Evolutionary conservation across 37 sponge, comb jelly and placozoan genomes (phyloP), one percentile per base, ranked within the genome.

Genomic region (Ianthella basta): DNA sequence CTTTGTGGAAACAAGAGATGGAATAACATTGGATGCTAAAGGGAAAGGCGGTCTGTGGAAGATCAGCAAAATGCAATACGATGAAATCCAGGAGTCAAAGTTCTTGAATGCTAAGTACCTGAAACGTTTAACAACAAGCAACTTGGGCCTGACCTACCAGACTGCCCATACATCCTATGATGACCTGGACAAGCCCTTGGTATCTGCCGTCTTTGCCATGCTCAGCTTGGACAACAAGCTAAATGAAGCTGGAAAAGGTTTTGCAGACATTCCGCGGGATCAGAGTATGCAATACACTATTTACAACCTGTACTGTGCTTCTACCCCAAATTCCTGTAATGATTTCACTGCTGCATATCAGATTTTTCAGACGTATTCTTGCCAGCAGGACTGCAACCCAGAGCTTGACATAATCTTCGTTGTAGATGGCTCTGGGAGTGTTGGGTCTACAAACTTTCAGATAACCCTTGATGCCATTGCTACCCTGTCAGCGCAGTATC

Each of bases 401-500:
- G 21, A 30, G 8, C 54, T 41, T 65, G 84, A 83, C 56, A 65
- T 83, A 5, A 83, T 83, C 55, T 83, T 83, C 39, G 67, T 60
- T 6, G 27, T 83, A 25, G 84, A 83, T 83, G 50, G 56, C 36
- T 83, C 84, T 8, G 84, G 84, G 12, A 67, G 65, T 67, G 38
- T 83, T 67, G 84, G 84, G 30, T 41, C 56, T 6, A 12, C 4
- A 20, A 65, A 83, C 34, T 83, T 83, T 34, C 35, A 44, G 23
- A 21, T 60, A 16, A 21, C 67, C 4, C 4, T 38, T 14, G 39
- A 61, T 67, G 66, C 67, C 67, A 60, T 66, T 67, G 69, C 72
- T 41, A 60, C 66, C 34, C 37, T 83, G 24, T 21, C 24, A 5
- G 30, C 20, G 21, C 54, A 56, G 2, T 83, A 67, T 21, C 12